phyloP scores from a whole-genome alignment of 1,140 invertebrate species.

The Drosophila virilis region DNA sequence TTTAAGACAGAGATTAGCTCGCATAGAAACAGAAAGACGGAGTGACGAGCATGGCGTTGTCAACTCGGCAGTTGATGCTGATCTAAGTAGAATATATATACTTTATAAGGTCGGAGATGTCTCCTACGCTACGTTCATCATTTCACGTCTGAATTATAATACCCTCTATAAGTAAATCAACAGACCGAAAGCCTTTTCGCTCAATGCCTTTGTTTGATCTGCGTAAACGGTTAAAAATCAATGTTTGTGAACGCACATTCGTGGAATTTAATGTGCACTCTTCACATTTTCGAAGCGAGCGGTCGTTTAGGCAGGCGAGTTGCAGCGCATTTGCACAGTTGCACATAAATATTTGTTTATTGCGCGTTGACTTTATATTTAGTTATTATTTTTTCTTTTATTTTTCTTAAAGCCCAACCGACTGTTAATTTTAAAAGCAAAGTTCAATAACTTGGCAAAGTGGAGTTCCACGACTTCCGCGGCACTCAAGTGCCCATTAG shows the following conservation, averaged over 20 bases:
- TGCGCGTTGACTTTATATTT: conserved; percentile 31
- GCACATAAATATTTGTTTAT: conserved; percentile 50
- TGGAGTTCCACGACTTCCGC: conserved; percentile 22
- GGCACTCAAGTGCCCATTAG: conserved; percentile 34
- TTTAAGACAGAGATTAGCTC: no score
- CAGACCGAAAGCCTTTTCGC: no score
- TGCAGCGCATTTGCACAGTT: conserved; percentile 33
- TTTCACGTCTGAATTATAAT: no score
- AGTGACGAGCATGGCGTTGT: no score
- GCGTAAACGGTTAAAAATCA: neutral
- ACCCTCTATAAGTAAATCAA: no score
- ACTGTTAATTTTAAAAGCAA: conserved; percentile 34
- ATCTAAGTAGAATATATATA: no score
- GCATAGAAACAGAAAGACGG: no score
- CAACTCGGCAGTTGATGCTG: no score
- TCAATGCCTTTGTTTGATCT: conserved; percentile 1
- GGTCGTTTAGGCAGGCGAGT: neutral
- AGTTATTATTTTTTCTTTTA: conserved; percentile 5
- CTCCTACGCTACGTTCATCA: no score
- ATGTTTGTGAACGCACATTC: conserved; percentile 7
- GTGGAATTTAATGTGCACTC: conserved; percentile 19
- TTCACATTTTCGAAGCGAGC: conserved; percentile 7
- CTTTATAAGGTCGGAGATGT: no score
- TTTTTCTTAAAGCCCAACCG: conserved; percentile 18
- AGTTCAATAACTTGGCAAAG: conserved; percentile 47